A percentile compares a stretch with the other conserved stretches of the same genome.
phyloP scores from a whole-genome alignment of 1,140 invertebrate species.

The Macrobrachium rosenbergii region DNA sequence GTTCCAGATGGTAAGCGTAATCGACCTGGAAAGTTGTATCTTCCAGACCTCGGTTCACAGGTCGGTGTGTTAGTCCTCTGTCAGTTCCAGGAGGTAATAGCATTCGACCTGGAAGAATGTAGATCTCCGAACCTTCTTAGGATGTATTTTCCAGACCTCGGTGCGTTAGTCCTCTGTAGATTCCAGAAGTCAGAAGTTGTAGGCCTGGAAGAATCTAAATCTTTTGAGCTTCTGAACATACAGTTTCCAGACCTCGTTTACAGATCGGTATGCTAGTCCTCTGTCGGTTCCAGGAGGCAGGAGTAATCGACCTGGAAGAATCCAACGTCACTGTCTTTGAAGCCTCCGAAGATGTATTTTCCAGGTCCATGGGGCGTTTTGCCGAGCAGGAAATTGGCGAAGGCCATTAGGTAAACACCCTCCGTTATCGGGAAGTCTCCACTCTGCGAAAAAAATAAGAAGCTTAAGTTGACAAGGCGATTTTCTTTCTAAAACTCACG shows the following conservation, averaged over 20 bases:
- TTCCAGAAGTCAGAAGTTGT: no score
- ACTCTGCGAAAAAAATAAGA: conserved; percentile 28
- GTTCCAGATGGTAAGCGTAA: no score
- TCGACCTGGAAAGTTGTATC: background rate
- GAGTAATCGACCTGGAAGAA: conserved; percentile 66
- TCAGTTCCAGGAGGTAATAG: no score
- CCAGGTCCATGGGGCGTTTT: conserved; percentile 67
- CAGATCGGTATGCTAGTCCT: conserved; percentile 1
- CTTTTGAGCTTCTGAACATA: no score
- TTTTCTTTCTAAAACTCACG: no score
- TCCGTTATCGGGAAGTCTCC: conserved; percentile 66
- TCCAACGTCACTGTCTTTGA: conserved; percentile 65
- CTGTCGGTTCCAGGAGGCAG: conserved; percentile 59
- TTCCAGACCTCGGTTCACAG: no score
- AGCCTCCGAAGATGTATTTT: conserved; percentile 66
- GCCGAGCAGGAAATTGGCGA: conserved; percentile 67
- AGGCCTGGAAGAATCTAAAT: background rate
- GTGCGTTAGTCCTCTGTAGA: no score
- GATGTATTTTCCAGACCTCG: no score
- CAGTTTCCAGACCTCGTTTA: background rate
- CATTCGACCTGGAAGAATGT: no score
- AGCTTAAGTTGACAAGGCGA: no score
- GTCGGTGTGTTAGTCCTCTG: no score
- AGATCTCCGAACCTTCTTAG: no score
- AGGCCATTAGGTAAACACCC: conserved; percentile 65